These are phyloP conservation scores for Limulus polyphemus DNA, from an alignment of 2,888 invertebrate species.

Conservation along the genomic window DNA sequence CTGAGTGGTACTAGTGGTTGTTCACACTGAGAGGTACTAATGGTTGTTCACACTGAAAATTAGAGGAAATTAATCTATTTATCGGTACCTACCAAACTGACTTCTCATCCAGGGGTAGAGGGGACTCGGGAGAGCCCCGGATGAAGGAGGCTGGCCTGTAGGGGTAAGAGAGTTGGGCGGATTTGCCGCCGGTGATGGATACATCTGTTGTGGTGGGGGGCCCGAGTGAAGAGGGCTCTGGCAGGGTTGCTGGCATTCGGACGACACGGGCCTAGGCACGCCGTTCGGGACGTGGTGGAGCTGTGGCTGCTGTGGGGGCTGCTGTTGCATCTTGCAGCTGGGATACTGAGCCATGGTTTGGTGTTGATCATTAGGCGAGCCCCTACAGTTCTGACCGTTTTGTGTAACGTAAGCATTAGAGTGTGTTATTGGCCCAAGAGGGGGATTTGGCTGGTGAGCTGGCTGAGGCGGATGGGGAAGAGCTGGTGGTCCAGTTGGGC, in stretches of 20 bases:
- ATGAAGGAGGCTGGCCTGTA: constrained; percentile 8
- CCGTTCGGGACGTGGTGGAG: constrained; percentile 17
- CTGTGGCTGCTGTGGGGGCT: background rate
- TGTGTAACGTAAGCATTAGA: constrained; percentile 20
- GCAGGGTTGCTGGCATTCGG: constrained; percentile 11
- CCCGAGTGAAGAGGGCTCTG: constrained; percentile 22
- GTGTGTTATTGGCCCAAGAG: constrained; percentile 6
- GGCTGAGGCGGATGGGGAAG: constrained; percentile 9
- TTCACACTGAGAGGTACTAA: no score
- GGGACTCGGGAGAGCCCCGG: constrained; percentile 60
- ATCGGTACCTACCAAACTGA: constrained; percentile 72
- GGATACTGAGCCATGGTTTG: constrained; percentile 59
- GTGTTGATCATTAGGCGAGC: constrained; percentile 43
- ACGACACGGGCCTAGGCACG: constrained; percentile 9
- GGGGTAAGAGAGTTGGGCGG: constrained; percentile 16
- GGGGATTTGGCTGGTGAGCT: constrained; percentile 9
- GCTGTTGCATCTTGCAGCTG: constrained; percentile 68
- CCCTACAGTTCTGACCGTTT: constrained; percentile 26
- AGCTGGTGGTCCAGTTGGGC: constrained; percentile 10
- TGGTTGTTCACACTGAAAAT: no score
- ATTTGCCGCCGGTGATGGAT: constrained; percentile 10
- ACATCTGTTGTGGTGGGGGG: constrained; percentile 19
- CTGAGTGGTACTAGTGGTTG: no score
- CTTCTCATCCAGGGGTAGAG: constrained; percentile 98
- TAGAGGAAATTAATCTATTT: no score